Evolutionary conservation across 2,888 invertebrate species (phyloP).

Genomic region (Amblyjoppa fuscipennis): DNA sequence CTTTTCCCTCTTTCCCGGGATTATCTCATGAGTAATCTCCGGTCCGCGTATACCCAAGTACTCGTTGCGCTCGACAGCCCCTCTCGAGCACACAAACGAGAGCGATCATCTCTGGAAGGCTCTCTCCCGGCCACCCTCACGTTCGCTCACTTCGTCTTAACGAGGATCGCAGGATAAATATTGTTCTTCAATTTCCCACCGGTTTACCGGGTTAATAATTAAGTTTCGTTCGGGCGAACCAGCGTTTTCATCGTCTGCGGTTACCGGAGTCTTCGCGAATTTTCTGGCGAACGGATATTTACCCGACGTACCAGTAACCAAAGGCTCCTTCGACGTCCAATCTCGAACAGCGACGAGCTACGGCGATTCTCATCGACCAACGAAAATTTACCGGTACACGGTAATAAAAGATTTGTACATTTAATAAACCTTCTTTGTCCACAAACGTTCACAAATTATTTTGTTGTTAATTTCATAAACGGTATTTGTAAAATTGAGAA

Average conservation of each 20-base stretch:
- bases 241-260: constrained; percentile 21
- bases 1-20: constrained; percentile 51
- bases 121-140: constrained; percentile 6
- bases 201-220: constrained; percentile 53
- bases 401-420: too few relatives aligned
- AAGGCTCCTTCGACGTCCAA: background rate
- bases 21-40: constrained; percentile 61
- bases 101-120: constrained; percentile 32
- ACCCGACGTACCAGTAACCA: background rate
- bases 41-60: constrained; percentile 11
- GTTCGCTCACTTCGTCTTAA: constrained; percentile 27
- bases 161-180: constrained; percentile 60
- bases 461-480: too few relatives aligned
- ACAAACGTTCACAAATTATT: too few relatives aligned
- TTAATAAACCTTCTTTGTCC: too few relatives aligned
- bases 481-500: too few relatives aligned
- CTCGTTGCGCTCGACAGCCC: constrained; percentile 27
- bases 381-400: background rate
- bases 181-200: constrained; percentile 60
- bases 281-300: background rate
- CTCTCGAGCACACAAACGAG: constrained; percentile 32
- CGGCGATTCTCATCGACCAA: background rate
- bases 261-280: background rate
- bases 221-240: constrained; percentile 40
- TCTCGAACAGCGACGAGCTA: background rate